A percentile compares a stretch with the other conserved stretches of the same genome.
Evolutionary conservation across 2,888 invertebrate genomes (phyloP).

Genomic region (Caenorhabditis doughertyi): DNA sequence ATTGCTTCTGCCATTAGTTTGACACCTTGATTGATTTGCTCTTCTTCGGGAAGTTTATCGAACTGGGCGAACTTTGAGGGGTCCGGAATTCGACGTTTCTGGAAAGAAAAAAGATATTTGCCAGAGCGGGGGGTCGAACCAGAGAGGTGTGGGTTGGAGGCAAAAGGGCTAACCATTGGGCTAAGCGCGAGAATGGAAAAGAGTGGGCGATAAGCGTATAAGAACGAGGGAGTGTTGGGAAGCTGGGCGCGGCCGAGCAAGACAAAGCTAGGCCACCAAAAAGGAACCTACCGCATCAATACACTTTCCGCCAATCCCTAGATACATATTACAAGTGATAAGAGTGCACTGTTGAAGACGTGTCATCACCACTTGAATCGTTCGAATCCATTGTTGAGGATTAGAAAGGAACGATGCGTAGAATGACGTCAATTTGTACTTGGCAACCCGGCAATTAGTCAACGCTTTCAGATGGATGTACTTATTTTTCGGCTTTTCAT

Average conservation of each 20-base stretch:
- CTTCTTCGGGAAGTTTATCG: constrained; percentile 27
- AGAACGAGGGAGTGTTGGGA: no score
- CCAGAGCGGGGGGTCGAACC: neutral
- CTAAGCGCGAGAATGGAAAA: no score
- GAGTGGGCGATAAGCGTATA: no score
- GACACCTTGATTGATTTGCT: constrained; percentile 24
- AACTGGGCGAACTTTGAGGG: neutral
- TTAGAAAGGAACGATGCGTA: constrained; percentile 12
- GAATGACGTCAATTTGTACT: constrained; percentile 47
- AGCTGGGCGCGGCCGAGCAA: no score
- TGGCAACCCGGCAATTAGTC: constrained; percentile 47
- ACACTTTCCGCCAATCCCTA: constrained; percentile 64
- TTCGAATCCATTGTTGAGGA: constrained; percentile 52
- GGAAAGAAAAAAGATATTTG: neutral
- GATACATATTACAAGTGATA: constrained; percentile 52
- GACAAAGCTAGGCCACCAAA: neutral
- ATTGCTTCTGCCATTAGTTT: constrained; percentile 45
- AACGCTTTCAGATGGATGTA: constrained; percentile 40
- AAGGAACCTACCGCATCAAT: constrained; percentile 32
- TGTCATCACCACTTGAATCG: constrained; percentile 66
- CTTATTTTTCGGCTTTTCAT: constrained; percentile 36
- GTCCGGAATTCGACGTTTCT: constrained; percentile 44
- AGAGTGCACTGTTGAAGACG: constrained; percentile 58
- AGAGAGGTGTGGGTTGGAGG: neutral
- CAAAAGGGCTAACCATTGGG: neutral